A percentile compares a stretch with the other conserved stretches of the same genome.
Conservation (phyloP, 2,797 vertebrate species). For the Craterocephalus amniculus region DNA sequence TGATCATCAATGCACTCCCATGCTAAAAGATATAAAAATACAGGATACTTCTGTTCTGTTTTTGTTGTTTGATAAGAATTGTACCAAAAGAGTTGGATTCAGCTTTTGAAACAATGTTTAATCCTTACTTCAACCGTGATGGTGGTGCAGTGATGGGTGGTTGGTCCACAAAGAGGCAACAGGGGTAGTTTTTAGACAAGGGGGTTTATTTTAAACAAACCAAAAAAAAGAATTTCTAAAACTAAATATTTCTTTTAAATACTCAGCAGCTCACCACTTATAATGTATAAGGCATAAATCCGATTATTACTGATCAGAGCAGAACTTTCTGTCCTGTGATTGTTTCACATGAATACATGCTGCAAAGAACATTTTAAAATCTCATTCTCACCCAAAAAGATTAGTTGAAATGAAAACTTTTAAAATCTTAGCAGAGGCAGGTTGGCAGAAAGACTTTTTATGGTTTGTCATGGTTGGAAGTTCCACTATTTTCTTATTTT, state of each 20-base stretch:
- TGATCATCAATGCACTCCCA: too few relatives aligned
- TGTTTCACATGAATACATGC: slow-evolving; percentile 7
- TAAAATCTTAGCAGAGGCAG: slow-evolving; percentile 14
- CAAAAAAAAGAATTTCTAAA: too few relatives aligned
- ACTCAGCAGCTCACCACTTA: neutral
- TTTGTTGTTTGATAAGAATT: neutral
- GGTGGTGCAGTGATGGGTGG: slow-evolving; percentile 2
- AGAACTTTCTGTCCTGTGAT: slow-evolving; percentile 5
- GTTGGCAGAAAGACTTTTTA: neutral
- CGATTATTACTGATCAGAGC: slow-evolving; percentile 26
- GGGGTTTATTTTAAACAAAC: neutral
- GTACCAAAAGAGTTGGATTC: neutral
- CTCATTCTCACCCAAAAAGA: slow-evolving; percentile 33
- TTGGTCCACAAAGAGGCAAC: neutral
- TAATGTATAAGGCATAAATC: slow-evolving; percentile 1
- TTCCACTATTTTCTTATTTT: slow-evolving; percentile 2
- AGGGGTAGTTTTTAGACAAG: neutral
- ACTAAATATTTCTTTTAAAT: neutral
- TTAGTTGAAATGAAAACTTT: slow-evolving; percentile 19
- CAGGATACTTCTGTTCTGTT: too few relatives aligned
- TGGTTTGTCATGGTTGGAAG: neutral
- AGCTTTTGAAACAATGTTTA: slow-evolving; percentile 11
- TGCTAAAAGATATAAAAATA: too few relatives aligned
- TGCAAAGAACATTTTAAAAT: slow-evolving; percentile 15
- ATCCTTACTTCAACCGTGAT: neutral